These are phyloP conservation scores for Ectemnius continuus DNA, from an alignment of 2,888 invertebrate species.

Conservation along the genomic window DNA sequence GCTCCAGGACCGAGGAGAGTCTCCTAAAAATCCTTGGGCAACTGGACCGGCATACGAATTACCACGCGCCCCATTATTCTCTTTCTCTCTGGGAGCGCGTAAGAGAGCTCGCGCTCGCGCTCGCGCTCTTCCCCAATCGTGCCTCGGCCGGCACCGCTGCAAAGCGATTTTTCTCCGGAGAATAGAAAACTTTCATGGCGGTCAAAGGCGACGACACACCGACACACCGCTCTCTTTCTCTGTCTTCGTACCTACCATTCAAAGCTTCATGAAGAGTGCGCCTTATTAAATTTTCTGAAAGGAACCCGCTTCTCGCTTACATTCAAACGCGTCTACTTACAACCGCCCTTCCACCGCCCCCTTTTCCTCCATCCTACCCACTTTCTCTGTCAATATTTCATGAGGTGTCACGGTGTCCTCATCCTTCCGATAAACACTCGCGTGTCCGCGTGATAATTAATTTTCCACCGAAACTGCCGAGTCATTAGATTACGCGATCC, in stretches of 20 bases:
- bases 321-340: neutral
- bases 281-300: slow-evolving; percentile 10
- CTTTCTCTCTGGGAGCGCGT: slow-evolving; percentile 36
- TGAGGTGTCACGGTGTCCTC: neutral
- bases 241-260: slow-evolving; percentile 10
- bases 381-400: slow-evolving; percentile 5
- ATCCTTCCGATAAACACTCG: neutral
- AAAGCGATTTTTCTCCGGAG: slow-evolving; percentile 42
- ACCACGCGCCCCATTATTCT: slow-evolving; percentile 41
- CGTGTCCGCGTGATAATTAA: slow-evolving; percentile 2
- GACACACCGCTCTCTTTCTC: neutral
- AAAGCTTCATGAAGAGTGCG: neutral
- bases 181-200: slow-evolving; percentile 6
- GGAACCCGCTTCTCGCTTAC: neutral
- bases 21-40: slow-evolving; percentile 60
- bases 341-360: too few relatives aligned
- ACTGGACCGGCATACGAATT: slow-evolving; percentile 51
- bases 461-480: neutral
- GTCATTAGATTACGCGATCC: neutral
- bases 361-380: too few relatives aligned
- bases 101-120: too few relatives aligned
- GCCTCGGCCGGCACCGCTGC: neutral
- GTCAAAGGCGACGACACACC: neutral
- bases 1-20: slow-evolving; percentile 27
- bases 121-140: too few relatives aligned